Percentiles rank a stretch among this genome's conserved stretches.
phyloP scores from a whole-genome alignment of 1,140 invertebrate genomes.

The Acyrthosiphon pisum region DNA sequence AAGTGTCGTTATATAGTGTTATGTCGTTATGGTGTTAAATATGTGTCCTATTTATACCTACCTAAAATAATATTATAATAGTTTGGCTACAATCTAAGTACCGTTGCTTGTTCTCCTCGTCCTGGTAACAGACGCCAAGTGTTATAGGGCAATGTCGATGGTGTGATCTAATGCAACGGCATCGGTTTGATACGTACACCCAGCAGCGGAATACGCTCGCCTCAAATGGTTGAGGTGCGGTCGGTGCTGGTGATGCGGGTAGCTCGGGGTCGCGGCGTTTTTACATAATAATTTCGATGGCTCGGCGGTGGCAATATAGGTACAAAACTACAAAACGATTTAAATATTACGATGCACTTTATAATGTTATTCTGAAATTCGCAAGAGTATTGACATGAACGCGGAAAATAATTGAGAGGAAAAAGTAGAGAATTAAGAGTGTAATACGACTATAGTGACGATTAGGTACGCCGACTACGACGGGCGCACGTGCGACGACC shows the following conservation, averaged over 20 bases:
- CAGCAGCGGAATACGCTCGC: not conserved
- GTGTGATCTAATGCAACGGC: not conserved
- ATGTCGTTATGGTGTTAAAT: not conserved
- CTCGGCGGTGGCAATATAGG: not conserved
- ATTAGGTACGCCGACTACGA: not conserved
- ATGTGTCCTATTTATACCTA: not conserved
- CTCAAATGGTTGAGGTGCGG: not conserved
- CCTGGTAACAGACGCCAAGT: not conserved
- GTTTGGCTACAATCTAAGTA: not conserved
- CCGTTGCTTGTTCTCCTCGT: not conserved
- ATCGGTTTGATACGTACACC: not conserved
- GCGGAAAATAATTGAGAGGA: not conserved
- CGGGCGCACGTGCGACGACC: slow-evolving; percentile 12
- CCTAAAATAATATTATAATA: not conserved
- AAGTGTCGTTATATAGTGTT: not conserved
- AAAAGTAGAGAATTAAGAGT: not conserved
- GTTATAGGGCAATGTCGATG: not conserved
- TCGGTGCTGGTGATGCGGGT: too few relatives aligned
- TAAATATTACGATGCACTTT: not conserved
- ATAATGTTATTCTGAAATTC: not conserved
- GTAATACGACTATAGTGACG: too few relatives aligned
- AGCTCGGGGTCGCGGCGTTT: not conserved
- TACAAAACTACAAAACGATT: not conserved
- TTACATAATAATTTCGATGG: not conserved
- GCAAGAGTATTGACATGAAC: not conserved